A percentile compares a stretch with the other conserved stretches of the same genome.
phyloP scores from a whole-genome alignment of 2,797 vertebrate species.

The Tadarida brasiliensis region DNA sequence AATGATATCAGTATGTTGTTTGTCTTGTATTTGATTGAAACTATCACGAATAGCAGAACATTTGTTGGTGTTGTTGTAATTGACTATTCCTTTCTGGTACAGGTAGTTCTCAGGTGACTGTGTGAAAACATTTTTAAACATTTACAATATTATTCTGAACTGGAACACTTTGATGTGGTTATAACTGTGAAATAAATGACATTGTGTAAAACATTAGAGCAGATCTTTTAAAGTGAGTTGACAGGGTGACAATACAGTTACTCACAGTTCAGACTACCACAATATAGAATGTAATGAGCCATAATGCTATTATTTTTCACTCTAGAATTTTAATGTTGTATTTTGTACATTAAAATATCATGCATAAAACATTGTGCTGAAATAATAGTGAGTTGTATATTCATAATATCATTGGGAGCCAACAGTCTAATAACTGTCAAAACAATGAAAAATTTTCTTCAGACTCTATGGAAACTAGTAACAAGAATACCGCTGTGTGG shows the following conservation, averaged over 20 bases:
- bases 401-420: constrained; percentile 79
- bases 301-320: constrained; percentile 87
- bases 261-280: constrained; percentile 85
- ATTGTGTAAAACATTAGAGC: constrained; percentile 79
- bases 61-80: not conserved
- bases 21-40: constrained; percentile 31
- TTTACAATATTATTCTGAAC: constrained; percentile 70
- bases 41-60: not conserved
- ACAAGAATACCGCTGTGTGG: constrained; percentile 61
- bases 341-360: constrained; percentile 86
- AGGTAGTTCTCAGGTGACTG: constrained; percentile 72
- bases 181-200: constrained; percentile 82
- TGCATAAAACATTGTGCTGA: constrained; percentile 85
- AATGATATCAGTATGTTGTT: not conserved
- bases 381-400: constrained; percentile 77
- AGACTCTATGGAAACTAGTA: constrained; percentile 65
- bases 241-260: constrained; percentile 83
- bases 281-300: constrained; percentile 85
- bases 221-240: constrained; percentile 80
- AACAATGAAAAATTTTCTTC: constrained; percentile 77
- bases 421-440: constrained; percentile 71
- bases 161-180: constrained; percentile 71
- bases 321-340: constrained; percentile 86
- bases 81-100: constrained; percentile 62
- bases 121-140: constrained; percentile 68